Evolutionary conservation across 2,113 vertebrate species (phyloP).

Genomic region (Cricetomys ansorgei): DNA sequence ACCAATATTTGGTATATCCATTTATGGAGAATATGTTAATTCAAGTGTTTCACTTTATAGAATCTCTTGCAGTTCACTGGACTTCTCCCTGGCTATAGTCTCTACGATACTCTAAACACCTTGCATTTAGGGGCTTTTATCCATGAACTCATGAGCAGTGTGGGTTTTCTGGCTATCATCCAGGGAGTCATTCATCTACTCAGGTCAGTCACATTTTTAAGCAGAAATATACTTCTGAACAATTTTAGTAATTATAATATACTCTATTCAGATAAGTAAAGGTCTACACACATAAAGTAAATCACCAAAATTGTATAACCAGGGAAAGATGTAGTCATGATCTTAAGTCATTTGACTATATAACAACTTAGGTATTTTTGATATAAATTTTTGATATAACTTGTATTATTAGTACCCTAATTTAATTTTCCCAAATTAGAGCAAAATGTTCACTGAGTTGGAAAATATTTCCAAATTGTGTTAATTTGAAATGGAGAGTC

Average conservation of each 20-base stretch:
- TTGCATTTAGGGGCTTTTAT: conserved; percentile 56
- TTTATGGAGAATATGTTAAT: conserved; percentile 22
- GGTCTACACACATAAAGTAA: neutral
- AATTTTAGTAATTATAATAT: neutral
- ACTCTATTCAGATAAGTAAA: neutral
- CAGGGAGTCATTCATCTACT: neutral
- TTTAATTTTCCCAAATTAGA: neutral
- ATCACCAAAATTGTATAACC: neutral
- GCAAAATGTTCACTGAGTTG: neutral
- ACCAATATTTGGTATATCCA: neutral
- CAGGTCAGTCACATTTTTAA: neutral
- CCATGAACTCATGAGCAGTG: neutral
- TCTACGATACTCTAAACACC: neutral
- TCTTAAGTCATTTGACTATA: neutral
- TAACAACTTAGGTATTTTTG: neutral
- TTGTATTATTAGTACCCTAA: neutral
- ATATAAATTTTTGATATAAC: neutral
- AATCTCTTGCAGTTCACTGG: conserved; percentile 46
- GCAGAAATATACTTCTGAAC: neutral
- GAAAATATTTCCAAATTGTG: neutral
- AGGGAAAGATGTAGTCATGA: neutral
- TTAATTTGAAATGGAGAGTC: neutral
- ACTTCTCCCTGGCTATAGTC: conserved; percentile 41
- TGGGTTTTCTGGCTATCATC: neutral
- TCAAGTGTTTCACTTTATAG: neutral